phyloP scores from a whole-genome alignment of 2,797 vertebrate genomes.

The Rousettus madagascariensis region DNA sequence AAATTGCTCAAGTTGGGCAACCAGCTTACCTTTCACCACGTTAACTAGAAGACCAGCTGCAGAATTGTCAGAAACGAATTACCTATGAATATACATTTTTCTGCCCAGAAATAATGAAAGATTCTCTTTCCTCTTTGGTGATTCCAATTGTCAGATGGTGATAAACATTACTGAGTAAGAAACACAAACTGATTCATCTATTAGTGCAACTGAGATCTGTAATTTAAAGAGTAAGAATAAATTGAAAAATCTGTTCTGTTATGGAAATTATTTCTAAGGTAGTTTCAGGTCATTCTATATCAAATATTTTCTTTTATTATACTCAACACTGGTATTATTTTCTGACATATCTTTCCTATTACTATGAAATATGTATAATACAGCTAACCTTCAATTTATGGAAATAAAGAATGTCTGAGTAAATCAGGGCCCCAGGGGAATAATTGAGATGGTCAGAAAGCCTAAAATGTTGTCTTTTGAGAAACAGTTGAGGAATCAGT shows the following conservation, averaged over 20 bases:
- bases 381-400: background rate
- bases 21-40: background rate
- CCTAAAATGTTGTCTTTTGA: slow-evolving; percentile 7
- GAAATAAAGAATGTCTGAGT: slow-evolving; percentile 18
- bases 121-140: background rate
- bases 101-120: background rate
- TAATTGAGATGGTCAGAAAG: background rate
- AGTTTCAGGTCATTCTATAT: slow-evolving; percentile 27
- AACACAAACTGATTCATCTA: slow-evolving; percentile 21
- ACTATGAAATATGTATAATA: slow-evolving; percentile 15
- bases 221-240: slow-evolving; percentile 31
- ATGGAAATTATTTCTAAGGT: slow-evolving; percentile 28
- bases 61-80: slow-evolving; percentile 47
- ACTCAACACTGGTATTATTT: background rate
- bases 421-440: background rate
- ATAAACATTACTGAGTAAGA: slow-evolving; percentile 26
- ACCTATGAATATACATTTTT: background rate
- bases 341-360: slow-evolving; percentile 10
- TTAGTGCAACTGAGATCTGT: slow-evolving; percentile 40
- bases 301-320: slow-evolving; percentile 5
- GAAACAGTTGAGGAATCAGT: background rate
- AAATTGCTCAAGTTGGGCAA: slow-evolving; percentile 25
- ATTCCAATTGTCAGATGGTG: slow-evolving; percentile 20
- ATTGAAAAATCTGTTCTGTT: slow-evolving; percentile 14
- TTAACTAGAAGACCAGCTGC: slow-evolving; percentile 41